Conservation (phyloP, 2,113 vertebrate species). For the Chaetura pelagica region DNA sequence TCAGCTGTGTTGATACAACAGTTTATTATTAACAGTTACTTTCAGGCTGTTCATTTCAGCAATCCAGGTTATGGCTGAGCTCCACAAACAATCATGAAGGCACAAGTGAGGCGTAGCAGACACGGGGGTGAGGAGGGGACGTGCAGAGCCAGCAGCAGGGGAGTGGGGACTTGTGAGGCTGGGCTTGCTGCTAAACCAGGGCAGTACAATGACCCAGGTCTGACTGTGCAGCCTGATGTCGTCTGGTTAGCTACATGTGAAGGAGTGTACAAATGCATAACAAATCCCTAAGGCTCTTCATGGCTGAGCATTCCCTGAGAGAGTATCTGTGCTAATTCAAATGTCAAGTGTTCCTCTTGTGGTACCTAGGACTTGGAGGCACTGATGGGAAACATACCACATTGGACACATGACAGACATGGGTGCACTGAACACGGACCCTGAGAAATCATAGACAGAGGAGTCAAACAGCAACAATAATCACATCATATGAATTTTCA, state of each 20-base stretch:
- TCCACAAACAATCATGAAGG: background rate
- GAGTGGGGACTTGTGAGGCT: background rate
- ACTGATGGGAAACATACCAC: background rate
- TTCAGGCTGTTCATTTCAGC: background rate
- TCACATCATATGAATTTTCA: background rate
- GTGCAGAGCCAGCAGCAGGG: background rate
- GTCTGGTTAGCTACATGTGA: background rate
- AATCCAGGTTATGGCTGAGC: background rate
- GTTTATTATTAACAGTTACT: constrained; percentile 15
- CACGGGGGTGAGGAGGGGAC: fast-evolving
- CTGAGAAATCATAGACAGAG: background rate
- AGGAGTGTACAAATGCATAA: fast-evolving
- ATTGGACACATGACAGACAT: background rate
- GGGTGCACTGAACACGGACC: background rate
- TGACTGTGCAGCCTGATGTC: background rate
- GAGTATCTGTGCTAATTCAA: background rate
- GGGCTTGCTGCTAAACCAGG: background rate
- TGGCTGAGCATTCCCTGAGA: background rate
- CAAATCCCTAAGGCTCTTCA: background rate
- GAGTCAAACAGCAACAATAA: background rate
- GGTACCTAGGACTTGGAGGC: background rate
- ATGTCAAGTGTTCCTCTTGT: background rate
- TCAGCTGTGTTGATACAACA: constrained; percentile 9
- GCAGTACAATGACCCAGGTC: background rate
- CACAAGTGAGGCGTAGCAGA: background rate